A percentile compares a stretch with the other conserved stretches of the same genome.
Evolutionary conservation across 2,888 invertebrate genomes (phyloP).

Genomic region (Ypsolopha sequella): DNA sequence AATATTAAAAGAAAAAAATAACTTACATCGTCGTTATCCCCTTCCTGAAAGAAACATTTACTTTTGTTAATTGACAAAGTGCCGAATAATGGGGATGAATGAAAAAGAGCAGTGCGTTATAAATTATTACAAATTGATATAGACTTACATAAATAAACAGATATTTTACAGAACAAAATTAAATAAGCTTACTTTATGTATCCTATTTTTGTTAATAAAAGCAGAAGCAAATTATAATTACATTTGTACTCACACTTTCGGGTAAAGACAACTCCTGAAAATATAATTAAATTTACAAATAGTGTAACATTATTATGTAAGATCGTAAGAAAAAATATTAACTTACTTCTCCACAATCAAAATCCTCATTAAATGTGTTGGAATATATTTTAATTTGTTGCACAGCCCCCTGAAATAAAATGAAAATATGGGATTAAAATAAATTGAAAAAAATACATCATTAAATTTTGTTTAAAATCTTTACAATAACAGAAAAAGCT

Average conservation of each 20-base stretch:
- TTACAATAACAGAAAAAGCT: too few species aligned
- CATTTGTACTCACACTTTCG: constrained; percentile 37
- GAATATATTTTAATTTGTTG: constrained; percentile 26
- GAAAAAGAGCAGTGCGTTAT: too few species aligned
- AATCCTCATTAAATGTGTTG: constrained; percentile 12
- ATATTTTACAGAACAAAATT: too few species aligned
- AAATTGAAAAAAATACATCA: too few species aligned
- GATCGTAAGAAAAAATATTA: not conserved
- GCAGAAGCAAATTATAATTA: too few species aligned
- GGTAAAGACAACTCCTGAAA: constrained; percentile 34
- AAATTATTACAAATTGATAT: too few species aligned
- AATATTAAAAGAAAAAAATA: not conserved
- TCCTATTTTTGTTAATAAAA: too few species aligned
- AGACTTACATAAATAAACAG: too few species aligned
- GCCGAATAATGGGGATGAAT: constrained; percentile 3
- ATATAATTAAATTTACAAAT: constrained; percentile 9
- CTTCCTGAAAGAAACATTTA: not conserved
- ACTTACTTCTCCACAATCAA: too few species aligned
- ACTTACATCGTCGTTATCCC: not conserved
- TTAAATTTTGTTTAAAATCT: too few species aligned
- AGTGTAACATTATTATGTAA: constrained; percentile 8
- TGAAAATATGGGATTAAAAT: not conserved
- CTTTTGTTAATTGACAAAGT: constrained; percentile 7
- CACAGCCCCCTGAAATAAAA: constrained; percentile 40
- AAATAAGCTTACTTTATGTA: too few species aligned